Conservation (phyloP, 2,888 invertebrate genomes). For the Panopea generosa region DNA sequence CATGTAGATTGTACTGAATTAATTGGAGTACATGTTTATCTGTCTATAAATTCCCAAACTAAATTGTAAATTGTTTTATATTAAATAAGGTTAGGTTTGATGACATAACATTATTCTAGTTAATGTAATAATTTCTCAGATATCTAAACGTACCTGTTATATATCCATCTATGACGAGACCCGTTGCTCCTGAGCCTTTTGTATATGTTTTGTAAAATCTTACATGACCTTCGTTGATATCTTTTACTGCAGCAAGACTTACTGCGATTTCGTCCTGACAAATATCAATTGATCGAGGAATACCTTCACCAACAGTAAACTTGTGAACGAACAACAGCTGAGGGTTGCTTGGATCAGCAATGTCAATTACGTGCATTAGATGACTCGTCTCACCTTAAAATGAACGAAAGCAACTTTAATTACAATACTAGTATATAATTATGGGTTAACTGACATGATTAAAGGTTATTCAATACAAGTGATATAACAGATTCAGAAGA, state of each 20-base stretch:
- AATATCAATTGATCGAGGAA: conserved; percentile 64
- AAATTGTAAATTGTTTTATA: too few species aligned
- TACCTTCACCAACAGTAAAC: conserved; percentile 63
- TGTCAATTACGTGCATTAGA: conserved; percentile 71
- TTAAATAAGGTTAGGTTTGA: too few species aligned
- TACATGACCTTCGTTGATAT: conserved; percentile 69
- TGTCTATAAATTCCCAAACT: too few species aligned
- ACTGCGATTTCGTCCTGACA: conserved; percentile 67
- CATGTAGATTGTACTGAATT: too few species aligned
- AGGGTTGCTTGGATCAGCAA: conserved; percentile 63
- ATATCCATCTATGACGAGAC: conserved; percentile 46
- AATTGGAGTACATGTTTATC: too few species aligned
- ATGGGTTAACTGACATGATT: too few species aligned
- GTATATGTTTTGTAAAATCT: conserved; percentile 56
- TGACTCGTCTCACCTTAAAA: conserved; percentile 65
- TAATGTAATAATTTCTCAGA: too few species aligned
- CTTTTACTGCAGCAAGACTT: conserved; percentile 55
- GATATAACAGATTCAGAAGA: not conserved
- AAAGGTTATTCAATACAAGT: not conserved
- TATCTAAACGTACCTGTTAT: conserved; percentile 58
- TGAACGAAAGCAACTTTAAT: not conserved
- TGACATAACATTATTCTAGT: too few species aligned
- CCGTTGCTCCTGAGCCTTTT: conserved; percentile 33
- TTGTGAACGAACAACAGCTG: conserved; percentile 51
- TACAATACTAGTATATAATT: too few species aligned